Conservation (phyloP, 2,113 vertebrate species). For the Scopus umbretta region DNA sequence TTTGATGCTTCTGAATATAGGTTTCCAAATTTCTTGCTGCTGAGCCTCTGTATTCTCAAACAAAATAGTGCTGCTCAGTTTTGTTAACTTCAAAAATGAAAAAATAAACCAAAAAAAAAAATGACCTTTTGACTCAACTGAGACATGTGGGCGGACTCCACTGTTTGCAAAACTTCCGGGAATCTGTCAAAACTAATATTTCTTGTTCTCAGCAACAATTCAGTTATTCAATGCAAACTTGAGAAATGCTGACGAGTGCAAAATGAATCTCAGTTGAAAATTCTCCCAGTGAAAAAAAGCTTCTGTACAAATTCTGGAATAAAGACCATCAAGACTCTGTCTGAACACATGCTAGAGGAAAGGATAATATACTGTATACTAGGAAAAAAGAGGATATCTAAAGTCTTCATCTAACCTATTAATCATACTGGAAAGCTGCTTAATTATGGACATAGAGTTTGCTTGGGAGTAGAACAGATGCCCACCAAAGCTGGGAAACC, state of each 20-base stretch:
- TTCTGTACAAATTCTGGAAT: neutral
- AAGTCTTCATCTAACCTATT: neutral
- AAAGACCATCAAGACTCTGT: neutral
- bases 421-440: neutral
- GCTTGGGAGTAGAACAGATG: neutral
- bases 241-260: constrained; percentile 18
- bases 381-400: neutral
- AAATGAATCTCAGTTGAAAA: neutral
- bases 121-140: neutral
- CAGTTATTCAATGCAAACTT: neutral
- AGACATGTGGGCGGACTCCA: neutral
- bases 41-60: neutral
- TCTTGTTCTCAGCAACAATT: constrained; percentile 15
- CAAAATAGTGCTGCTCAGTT: neutral
- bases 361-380: neutral
- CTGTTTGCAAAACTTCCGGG: neutral
- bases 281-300: neutral
- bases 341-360: neutral
- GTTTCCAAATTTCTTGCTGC: neutral
- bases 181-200: neutral
- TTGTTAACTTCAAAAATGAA: neutral
- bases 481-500: neutral
- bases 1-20: neutral
- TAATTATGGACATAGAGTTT: neutral
- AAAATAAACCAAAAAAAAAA: neutral